Evolutionary conservation across 2,888 invertebrate genomes (phyloP).

Genomic region (Neoascia interrupta): DNA sequence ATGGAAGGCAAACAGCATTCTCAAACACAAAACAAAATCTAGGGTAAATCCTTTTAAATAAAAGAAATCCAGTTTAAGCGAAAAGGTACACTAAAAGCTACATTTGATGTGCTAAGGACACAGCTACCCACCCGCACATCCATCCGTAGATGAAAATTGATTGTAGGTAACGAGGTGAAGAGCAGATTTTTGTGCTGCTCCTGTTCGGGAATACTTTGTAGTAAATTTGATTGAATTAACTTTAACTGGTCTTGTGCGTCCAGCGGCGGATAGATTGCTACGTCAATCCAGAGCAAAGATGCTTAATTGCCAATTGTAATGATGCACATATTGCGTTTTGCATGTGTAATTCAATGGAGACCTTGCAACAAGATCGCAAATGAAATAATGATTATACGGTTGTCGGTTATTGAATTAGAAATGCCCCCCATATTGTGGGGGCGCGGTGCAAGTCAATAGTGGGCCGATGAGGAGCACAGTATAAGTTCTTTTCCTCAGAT

Average conservation of each 20-base stretch:
- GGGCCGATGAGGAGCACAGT: too few species aligned
- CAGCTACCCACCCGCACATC: neutral
- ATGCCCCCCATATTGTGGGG: neutral
- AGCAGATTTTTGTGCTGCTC: neutral
- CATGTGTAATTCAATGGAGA: constrained; percentile 58
- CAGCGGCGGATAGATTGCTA: constrained; percentile 4
- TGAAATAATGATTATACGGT: constrained; percentile 54
- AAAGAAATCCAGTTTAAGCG: constrained; percentile 25
- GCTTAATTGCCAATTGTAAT: constrained; percentile 67
- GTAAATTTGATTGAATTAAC: constrained; percentile 53
- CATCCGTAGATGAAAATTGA: constrained; percentile 13
- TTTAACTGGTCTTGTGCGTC: constrained; percentile 24
- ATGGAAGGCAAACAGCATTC: constrained; percentile 34
- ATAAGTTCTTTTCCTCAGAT: too few species aligned
- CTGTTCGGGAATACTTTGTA: constrained; percentile 6
- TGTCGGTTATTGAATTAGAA: constrained; percentile 55
- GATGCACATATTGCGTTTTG: constrained; percentile 53
- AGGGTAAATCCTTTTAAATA: constrained; percentile 40
- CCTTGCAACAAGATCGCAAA: constrained; percentile 46
- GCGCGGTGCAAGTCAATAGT: too few species aligned
- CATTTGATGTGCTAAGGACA: neutral
- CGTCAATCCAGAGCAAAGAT: constrained; percentile 42
- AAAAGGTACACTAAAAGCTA: constrained; percentile 34
- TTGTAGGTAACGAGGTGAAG: constrained; percentile 49
- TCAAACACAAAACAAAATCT: constrained; percentile 42